These are phyloP conservation scores for Auanema freiburgensis DNA, from an alignment of 2,888 invertebrate genomes.

Conservation along the genomic window DNA sequence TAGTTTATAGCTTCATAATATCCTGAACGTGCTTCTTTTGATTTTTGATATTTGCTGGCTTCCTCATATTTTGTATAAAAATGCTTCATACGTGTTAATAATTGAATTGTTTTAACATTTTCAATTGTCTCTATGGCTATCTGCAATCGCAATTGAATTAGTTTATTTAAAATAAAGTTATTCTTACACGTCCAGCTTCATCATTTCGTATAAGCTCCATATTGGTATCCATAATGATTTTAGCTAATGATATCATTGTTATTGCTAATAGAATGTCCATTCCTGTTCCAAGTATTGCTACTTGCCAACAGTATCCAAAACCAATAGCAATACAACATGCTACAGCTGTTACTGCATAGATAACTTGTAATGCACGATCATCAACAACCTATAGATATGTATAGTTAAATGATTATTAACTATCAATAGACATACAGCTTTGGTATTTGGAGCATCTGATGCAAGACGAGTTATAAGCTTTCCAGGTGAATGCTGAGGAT, in stretches of 20 bases:
- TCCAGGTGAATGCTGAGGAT: conserved; percentile 64
- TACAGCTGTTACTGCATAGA: conserved; percentile 65
- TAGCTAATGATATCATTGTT: conserved; percentile 65
- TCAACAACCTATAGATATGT: conserved; percentile 65
- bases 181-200: conserved; percentile 68
- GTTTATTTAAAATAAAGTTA: neutral
- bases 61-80: conserved; percentile 63
- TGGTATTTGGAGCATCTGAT: conserved; percentile 66
- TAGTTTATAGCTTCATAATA: conserved; percentile 49
- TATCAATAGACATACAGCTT: conserved; percentile 59
- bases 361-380: conserved; percentile 64
- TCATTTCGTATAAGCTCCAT: conserved; percentile 64
- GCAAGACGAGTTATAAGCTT: conserved; percentile 66
- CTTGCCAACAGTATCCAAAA: conserved; percentile 67
- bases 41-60: conserved; percentile 37
- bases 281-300: conserved; percentile 37
- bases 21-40: conserved; percentile 17
- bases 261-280: conserved; percentile 65
- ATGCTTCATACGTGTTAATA: conserved; percentile 64
- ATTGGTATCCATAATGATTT: conserved; percentile 65
- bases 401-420: neutral
- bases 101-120: conserved; percentile 67
- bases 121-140: conserved; percentile 67
- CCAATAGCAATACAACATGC: conserved; percentile 65
- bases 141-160: conserved; percentile 26